Conservation (phyloP, 2,797 vertebrate genomes). For the Emys orbicularis region DNA sequence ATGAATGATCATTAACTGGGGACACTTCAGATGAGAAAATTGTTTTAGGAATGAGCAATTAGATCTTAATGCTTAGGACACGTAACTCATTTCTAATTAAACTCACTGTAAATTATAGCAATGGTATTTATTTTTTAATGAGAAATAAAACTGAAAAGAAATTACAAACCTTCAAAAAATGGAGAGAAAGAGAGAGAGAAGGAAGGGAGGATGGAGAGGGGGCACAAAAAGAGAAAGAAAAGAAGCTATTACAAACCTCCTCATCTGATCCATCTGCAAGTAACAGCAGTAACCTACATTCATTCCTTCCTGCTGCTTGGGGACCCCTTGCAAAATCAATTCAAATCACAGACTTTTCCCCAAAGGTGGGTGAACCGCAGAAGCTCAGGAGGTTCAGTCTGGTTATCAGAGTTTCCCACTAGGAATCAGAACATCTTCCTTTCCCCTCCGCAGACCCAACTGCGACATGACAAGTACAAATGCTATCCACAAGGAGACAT, state of each 20-base stretch:
- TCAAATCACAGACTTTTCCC: constrained; percentile 52
- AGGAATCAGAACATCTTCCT: rapidly evolving
- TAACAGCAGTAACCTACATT: neutral
- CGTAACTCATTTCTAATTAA: constrained; percentile 80
- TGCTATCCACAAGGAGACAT: constrained; percentile 64
- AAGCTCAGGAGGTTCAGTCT: neutral
- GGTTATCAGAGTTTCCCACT: neutral
- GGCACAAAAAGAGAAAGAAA: neutral
- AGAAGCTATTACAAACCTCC: neutral
- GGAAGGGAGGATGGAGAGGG: neutral
- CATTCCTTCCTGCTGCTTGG: neutral
- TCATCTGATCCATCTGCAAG: rapidly evolving
- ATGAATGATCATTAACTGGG: constrained; percentile 77
- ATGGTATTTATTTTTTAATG: constrained; percentile 77
- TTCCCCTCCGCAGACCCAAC: constrained; percentile 32
- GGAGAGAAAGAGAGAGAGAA: neutral
- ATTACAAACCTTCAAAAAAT: constrained; percentile 56
- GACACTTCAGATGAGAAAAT: constrained; percentile 78
- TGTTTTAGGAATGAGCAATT: constrained; percentile 78
- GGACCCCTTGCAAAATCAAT: constrained; percentile 43
- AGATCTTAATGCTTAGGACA: constrained; percentile 73
- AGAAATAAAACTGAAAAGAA: constrained; percentile 71
- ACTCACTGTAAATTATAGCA: constrained; percentile 76
- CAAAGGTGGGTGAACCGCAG: constrained; percentile 18
- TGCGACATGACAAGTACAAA: constrained; percentile 63